Base-by-base conservation (phyloP, 1,140 invertebrate species). In the Triops longicaudatus region DNA sequence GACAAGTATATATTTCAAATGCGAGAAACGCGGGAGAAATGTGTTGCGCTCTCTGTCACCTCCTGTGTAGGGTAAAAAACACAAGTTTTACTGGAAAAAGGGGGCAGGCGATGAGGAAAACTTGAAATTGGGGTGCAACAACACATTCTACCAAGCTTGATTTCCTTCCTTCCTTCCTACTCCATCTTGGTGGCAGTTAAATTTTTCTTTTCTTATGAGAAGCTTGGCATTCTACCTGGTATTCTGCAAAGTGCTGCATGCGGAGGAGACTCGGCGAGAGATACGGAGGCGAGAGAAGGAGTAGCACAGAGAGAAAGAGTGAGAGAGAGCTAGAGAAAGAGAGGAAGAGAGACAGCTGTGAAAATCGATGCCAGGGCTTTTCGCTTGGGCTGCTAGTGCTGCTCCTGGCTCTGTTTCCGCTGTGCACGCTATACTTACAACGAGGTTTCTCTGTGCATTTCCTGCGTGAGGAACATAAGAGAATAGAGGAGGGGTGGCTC, bases 81-180 rank as follows among this genome's bases (percentile, higher is more conserved):
- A 37, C 7, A 37, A 2, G 31, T 37, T 37, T 37, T 2, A 37
- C 2, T 37, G 50, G 50, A 63, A 63, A n/a, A 63, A 0, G 14
- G 14, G 14, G 17, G 14, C 22, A 1, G 50, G 50, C 17, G 11
- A n/a, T 17, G 50, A 63, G 22, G 22, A 22, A 63, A 63, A 63
- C 50, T 63, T 63, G 50, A 63, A 63, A 63, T 63, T 63, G 10
- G 50, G 31, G 50, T 14, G 50, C 50, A 63, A 63, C 50, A 37
- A 63, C 50, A 63, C 50, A 63, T 63, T 63, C 50, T 63, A 63
- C 50, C 50, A 63, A 63, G 50, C 50, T 63, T 63, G 50, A 63
- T 63, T 63, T 63, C 50, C 50, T 63, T 63, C 50, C 50, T 63
- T 63, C 50, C 50, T 63, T 63, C 50, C 50, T 63, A 63, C 22